Evolutionary conservation across 2,797 vertebrate species (phyloP), one percentile per base, ranked within the genome.

Genomic region (Serranus cabrilla): DNA sequence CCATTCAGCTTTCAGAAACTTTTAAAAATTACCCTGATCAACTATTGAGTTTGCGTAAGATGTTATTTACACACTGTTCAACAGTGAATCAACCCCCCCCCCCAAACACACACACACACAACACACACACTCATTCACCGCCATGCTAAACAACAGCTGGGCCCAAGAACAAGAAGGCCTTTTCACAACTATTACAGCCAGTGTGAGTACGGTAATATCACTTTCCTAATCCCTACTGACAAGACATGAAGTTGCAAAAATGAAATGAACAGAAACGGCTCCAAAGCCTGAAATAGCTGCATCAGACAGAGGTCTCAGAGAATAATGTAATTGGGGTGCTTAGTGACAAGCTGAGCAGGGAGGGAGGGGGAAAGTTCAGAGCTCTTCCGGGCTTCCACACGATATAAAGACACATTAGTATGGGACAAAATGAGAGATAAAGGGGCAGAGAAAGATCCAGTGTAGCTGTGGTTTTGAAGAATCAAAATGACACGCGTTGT

Each of bases 281-380:
- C 65, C 73, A 57, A 63, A 73, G 77, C 85, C 88, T 73, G 66
- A 90, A 92, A 91, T 92, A 91, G 91, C 82, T 20, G 52, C 82
- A 83, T 82, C 83, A 87, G 84, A 88, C 83, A 76, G 70, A 78
- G 83, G 69, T 76, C 82, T 75, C 47, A 2, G 81, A 86, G 87
- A 90, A 80, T 85, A 91, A 92, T 84, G 82, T 84, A 81, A 87
- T 79, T 84, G 74, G 74, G 80, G 74, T 81, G 79, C 71, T 89
- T 79, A 74, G 81, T 84, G 81, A 87, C 81, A 83, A 75, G 82
- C 40, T 7, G 50, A 80, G 72, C 23, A 12, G 25, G 50, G 31
- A 49, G 61, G 67, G 39, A 51, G 51, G 67, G 71, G 66, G 57
- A 34, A 54, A 66, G 76, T 78, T 86, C 78, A 80, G 60, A 37